Evolutionary conservation across 35 echinoderm and acorn worm genomes (phyloP).

Genomic region (Nesometra sesokonis): DNA sequence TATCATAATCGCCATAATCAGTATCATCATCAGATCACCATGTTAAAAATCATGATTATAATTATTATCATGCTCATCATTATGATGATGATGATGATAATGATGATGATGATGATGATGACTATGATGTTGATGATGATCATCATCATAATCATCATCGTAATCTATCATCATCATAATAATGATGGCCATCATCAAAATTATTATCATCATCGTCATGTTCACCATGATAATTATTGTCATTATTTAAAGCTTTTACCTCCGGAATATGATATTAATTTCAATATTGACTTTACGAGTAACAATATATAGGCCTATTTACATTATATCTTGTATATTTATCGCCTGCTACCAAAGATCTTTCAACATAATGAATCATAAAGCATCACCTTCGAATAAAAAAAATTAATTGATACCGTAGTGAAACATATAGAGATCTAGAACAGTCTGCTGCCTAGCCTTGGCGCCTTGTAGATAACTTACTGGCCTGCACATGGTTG

Average conservation of each 20-base stretch:
- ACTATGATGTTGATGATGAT: background rate
- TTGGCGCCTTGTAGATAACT: background rate
- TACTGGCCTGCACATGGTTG: background rate
- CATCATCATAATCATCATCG: background rate
- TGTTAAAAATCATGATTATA: too few relatives aligned
- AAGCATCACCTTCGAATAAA: background rate
- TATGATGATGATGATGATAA: too few relatives aligned
- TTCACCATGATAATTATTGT: too few relatives aligned
- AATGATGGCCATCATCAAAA: background rate
- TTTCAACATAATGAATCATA: background rate
- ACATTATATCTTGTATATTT: too few relatives aligned
- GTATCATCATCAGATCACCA: background rate
- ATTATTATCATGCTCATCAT: too few relatives aligned
- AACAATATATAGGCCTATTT: too few relatives aligned
- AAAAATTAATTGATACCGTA: background rate
- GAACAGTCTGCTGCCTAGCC: background rate
- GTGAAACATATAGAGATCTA: background rate
- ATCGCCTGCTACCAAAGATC: too few relatives aligned
- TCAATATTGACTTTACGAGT: too few relatives aligned
- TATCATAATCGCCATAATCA: background rate
- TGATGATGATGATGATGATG: too few relatives aligned
- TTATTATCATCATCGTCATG: background rate
- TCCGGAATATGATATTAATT: too few relatives aligned
- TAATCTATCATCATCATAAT: background rate
- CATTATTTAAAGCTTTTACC: too few relatives aligned